phyloP scores from a whole-genome alignment of 23 tunicate genomes.

The Phallusia fumigata region DNA sequence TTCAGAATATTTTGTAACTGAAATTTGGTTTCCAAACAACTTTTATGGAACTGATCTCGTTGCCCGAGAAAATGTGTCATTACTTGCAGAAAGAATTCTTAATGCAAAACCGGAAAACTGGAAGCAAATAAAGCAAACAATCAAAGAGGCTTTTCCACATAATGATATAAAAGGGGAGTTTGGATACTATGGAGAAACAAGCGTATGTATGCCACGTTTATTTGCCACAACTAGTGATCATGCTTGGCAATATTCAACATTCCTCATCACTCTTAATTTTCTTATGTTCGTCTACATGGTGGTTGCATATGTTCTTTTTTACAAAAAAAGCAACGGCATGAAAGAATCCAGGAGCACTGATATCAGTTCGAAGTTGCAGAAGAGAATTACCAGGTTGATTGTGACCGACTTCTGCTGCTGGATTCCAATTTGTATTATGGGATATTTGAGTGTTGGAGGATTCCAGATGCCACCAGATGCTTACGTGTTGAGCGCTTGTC shows the following conservation, averaged over 20 bases:
- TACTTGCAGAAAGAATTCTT: neutral
- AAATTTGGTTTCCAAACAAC: neutral
- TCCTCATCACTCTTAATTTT: conserved; percentile 55
- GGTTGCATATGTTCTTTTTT: conserved; percentile 49
- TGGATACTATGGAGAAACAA: conserved; percentile 59
- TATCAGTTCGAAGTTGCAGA: conserved; percentile 24
- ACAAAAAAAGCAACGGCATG: conserved; percentile 5
- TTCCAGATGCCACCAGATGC: conserved; percentile 11
- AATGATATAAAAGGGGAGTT: conserved; percentile 1
- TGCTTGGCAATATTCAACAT: conserved; percentile 64
- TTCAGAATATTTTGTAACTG: conserved; percentile 2
- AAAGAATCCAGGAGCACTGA: conserved; percentile 22
- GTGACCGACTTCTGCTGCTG: conserved; percentile 65
- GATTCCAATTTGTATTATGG: conserved; percentile 57
- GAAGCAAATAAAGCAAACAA: neutral
- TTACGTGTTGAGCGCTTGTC: conserved; percentile 46
- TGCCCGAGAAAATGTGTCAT: neutral
- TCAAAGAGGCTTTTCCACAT: neutral
- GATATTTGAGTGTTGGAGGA: conserved; percentile 29
- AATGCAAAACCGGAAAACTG: neutral
- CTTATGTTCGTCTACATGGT: conserved; percentile 45
- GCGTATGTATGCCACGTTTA: conserved; percentile 65
- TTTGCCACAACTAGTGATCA: conserved; percentile 41
- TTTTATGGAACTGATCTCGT: neutral
- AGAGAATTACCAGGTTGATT: conserved; percentile 37